These are phyloP conservation scores for Heliconius hortense DNA, from an alignment of 2,888 invertebrate species.

Conservation along the genomic window DNA sequence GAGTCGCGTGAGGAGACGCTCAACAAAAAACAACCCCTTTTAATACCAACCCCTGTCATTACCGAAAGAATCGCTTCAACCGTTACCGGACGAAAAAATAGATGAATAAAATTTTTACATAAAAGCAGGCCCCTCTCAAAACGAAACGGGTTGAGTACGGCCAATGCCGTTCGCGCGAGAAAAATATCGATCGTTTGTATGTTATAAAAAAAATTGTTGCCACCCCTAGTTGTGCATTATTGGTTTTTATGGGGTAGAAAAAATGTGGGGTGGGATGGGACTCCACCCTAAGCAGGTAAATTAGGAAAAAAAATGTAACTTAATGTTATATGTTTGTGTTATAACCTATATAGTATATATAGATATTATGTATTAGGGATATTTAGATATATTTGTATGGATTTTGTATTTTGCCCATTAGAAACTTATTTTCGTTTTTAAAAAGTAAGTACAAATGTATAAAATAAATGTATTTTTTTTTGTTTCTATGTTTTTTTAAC, in stretches of 20 bases:
- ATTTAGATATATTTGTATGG: background rate
- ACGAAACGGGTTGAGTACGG: slow-evolving; percentile 55
- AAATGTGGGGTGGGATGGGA: slow-evolving; percentile 66
- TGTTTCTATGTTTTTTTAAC: background rate
- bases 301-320: slow-evolving; percentile 48
- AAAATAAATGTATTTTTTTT: too few species aligned
- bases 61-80: slow-evolving; percentile 74
- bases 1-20: slow-evolving; percentile 69
- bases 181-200: slow-evolving; percentile 67
- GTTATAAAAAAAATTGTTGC: slow-evolving; percentile 70
- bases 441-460: background rate
- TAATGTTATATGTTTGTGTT: background rate
- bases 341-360: background rate
- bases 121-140: slow-evolving; percentile 70
- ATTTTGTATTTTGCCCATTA: background rate
- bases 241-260: slow-evolving; percentile 67
- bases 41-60: slow-evolving; percentile 70
- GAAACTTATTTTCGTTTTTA: background rate
- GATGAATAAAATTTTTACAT: slow-evolving; percentile 74
- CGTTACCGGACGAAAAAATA: slow-evolving; percentile 75
- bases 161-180: slow-evolving; percentile 69
- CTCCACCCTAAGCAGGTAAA: slow-evolving; percentile 75
- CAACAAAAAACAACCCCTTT: slow-evolving; percentile 71
- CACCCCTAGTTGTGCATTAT: slow-evolving; percentile 67
- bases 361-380: background rate